phyloP scores from a whole-genome alignment of 1,140 invertebrate genomes.

The Pemphigus obesinymphae region DNA sequence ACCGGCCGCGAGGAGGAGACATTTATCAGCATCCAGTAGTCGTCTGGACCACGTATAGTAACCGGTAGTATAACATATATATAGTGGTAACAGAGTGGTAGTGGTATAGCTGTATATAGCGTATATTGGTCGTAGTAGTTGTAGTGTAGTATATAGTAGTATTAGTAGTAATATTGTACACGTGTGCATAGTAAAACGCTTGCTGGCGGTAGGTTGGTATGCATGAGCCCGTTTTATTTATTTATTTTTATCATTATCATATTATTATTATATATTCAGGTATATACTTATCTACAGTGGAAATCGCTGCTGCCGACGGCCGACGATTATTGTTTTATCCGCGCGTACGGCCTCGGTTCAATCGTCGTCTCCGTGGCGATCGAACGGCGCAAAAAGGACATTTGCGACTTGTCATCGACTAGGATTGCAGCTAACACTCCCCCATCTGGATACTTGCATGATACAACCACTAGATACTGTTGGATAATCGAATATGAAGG shows the following conservation, averaged over 20 bases:
- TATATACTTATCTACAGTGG: not conserved
- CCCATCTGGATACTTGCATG: too few species aligned
- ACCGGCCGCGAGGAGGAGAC: not conserved
- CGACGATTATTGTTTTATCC: conserved; percentile 18
- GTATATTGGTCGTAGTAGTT: not conserved
- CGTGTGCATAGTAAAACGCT: not conserved
- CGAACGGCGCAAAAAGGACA: not conserved
- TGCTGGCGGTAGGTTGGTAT: too few species aligned
- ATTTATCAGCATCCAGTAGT: not conserved
- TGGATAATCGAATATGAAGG: too few species aligned
- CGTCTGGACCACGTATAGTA: not conserved
- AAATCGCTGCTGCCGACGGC: not conserved
- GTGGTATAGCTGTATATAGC: not conserved
- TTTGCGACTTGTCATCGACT: too few species aligned
- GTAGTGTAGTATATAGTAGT: not conserved
- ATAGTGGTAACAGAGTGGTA: not conserved
- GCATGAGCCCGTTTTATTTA: not conserved
- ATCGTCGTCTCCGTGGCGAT: not conserved
- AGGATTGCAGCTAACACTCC: too few species aligned
- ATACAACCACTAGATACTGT: too few species aligned
- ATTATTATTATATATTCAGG: not conserved
- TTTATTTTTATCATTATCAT: not conserved
- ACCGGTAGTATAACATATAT: not conserved
- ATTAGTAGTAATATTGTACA: not conserved
- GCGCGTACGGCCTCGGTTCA: not conserved